Evolutionary conservation across 2,797 vertebrate genomes (phyloP), one percentile per base, ranked within the genome.

Genomic region (Pelodytes ibericus): DNA sequence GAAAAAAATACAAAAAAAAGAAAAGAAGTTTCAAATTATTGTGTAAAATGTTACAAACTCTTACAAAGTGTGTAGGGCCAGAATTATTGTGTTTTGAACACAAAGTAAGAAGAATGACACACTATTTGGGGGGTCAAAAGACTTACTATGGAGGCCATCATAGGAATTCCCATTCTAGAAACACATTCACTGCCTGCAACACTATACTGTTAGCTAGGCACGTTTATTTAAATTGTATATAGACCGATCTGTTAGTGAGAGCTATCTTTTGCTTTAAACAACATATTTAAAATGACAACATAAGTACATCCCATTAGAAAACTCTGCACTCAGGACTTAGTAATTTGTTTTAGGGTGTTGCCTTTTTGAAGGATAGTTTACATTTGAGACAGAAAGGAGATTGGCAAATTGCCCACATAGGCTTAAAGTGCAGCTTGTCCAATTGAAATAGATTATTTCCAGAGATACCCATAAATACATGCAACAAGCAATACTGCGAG

Each of bases 311-410:
- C 41, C 41, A 44, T 53, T 53, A 53, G 11, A 22, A 24, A 24
- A 22, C 49, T 7, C 0, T 24, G 7, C 7, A 53, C 7, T 22
- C 7, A 53, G 49, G 6, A 20, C 18, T 53, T 53, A 26, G 57
- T 58, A 58, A 77, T 71, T 63, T 63, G 74, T 64, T 44, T 57
- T 26, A 64, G 66, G 74, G 74, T 58, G 67, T 77, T 71, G 67
- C 36, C 74, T 71, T 70, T 39, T n/a, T 7, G 20, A 77, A 63
- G 64, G 27, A 76, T 41, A 58, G 27, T 57, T 76, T 64, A 58
- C 68, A 77, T 71, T 70, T 49, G 51, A 61, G 58, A 76, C 26
- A 16, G 60, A 47, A 30, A 56, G 27, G 41, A 51, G 65, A 63
- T 22, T 47, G 25, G 27, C 56, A 62, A 16, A 53, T 62, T 69